Evolutionary conservation across 2,113 vertebrate genomes (phyloP).

Genomic region (Gymnorhina tibicen): DNA sequence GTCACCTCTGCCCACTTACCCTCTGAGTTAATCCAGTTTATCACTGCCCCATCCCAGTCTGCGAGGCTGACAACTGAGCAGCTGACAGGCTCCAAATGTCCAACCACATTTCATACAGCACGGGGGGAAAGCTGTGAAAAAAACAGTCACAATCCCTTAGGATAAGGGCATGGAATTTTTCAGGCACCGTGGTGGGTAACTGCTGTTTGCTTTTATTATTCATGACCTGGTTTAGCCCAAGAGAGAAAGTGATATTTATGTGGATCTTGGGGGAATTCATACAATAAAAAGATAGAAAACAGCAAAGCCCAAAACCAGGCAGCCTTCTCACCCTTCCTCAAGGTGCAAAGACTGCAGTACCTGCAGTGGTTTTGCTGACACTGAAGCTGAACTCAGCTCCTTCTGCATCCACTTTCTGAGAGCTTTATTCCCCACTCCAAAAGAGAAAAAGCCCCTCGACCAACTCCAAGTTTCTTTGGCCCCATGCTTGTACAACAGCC

Average conservation of each 20-base stretch:
- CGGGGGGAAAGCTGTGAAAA: not conserved
- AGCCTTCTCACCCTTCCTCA: not conserved
- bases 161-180: not conserved
- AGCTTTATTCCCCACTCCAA: not conserved
- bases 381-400: not conserved
- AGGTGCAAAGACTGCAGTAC: not conserved
- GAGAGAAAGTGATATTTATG: not conserved
- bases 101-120: not conserved
- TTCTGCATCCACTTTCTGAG: not conserved
- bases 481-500: not conserved
- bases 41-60: not conserved
- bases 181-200: not conserved
- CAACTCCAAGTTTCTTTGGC: not conserved
- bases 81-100: not conserved
- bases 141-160: not conserved
- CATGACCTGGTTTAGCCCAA: not conserved
- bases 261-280: not conserved
- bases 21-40: not conserved
- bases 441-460: not conserved
- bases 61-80: not conserved
- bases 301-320: not conserved
- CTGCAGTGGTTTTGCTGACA: not conserved
- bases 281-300: not conserved
- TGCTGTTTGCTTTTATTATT: slow-evolving; percentile 23
- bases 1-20: not conserved